Conservation (phyloP, 2,888 invertebrate genomes). For the Hypolimnas misippus region DNA sequence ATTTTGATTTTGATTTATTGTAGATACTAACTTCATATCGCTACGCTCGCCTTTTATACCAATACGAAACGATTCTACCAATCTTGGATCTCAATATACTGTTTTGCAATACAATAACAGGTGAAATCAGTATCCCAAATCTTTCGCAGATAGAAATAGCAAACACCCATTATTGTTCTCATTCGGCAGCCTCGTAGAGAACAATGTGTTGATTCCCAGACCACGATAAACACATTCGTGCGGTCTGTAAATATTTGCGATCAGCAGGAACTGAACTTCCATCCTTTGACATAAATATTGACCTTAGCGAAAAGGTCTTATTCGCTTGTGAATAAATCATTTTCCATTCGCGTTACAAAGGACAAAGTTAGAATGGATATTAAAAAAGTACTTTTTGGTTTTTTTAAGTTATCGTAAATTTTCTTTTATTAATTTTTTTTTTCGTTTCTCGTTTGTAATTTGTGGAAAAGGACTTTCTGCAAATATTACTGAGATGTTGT, state of each 20-base stretch:
- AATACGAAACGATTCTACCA: too few relatives aligned
- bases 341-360: background rate
- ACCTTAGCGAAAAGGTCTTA: background rate
- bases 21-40: too few relatives aligned
- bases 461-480: too few relatives aligned
- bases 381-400: background rate
- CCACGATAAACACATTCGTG: background rate
- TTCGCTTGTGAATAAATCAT: background rate
- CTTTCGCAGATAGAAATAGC: background rate
- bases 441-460: too few relatives aligned
- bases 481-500: too few relatives aligned
- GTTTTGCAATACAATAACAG: background rate
- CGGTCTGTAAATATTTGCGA: background rate
- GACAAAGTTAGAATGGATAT: background rate
- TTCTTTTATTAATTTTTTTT: background rate
- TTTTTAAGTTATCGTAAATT: background rate
- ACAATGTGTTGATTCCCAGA: background rate
- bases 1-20: too few relatives aligned
- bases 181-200: background rate
- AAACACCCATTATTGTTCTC: background rate
- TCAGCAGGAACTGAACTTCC: background rate
- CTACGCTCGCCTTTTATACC: too few relatives aligned
- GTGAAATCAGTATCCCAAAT: background rate
- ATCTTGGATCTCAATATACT: background rate
- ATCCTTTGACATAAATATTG: background rate